These are phyloP conservation scores for Falco peregrinus DNA, from an alignment of 2,797 vertebrate species.

Conservation along the genomic window DNA sequence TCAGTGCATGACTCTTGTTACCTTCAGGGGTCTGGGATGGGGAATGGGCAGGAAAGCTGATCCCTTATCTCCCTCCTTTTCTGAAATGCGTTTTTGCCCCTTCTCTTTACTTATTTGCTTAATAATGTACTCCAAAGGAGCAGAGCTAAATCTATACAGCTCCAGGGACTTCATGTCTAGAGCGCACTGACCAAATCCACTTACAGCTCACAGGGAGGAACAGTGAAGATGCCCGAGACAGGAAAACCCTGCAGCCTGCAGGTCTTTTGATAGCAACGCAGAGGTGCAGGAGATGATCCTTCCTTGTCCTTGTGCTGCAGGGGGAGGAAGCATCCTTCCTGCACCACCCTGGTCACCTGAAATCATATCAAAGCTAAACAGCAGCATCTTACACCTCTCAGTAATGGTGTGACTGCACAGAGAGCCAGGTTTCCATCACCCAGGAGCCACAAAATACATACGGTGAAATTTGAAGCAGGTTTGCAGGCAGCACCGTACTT, in stretches of 20 bases:
- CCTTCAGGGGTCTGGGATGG: not conserved
- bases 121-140: not conserved
- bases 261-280: rapidly evolving
- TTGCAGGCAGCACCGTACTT: not conserved
- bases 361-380: not conserved
- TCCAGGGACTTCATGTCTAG: not conserved
- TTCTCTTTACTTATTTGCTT: not conserved
- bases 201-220: not conserved
- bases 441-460: not conserved
- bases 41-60: not conserved
- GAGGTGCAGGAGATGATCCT: rapidly evolving
- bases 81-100: not conserved
- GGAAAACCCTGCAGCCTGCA: not conserved
- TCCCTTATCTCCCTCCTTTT: not conserved
- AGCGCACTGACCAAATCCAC: not conserved
- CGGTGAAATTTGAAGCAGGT: not conserved
- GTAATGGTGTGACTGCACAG: rapidly evolving
- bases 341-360: not conserved
- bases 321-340: not conserved
- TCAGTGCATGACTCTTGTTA: rapidly evolving
- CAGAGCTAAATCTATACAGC: not conserved
- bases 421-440: not conserved
- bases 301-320: not conserved
- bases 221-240: not conserved
- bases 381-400: not conserved